phyloP scores from a whole-genome alignment of 1,140 invertebrate genomes.

The Caenorhabditis latens region DNA sequence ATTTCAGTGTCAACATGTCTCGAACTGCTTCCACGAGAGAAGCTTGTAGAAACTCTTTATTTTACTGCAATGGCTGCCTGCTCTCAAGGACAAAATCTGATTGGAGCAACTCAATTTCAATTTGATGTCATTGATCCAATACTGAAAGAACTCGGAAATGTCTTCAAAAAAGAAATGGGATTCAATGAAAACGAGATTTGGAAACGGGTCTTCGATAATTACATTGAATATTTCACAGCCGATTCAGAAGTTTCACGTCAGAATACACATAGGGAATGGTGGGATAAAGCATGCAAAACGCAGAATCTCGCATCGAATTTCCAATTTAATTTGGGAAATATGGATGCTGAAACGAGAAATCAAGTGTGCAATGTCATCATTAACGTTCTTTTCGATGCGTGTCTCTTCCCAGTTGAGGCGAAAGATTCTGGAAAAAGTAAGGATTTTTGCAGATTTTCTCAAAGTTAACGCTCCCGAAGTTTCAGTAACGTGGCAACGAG shows the following conservation, averaged over 20 bases:
- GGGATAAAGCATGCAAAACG: constrained; percentile 48
- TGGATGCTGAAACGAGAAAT: constrained; percentile 38
- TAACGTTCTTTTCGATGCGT: constrained; percentile 54
- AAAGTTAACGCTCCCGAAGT: neutral
- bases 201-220: constrained; percentile 67
- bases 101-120: constrained; percentile 54
- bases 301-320: constrained; percentile 25
- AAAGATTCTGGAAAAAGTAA: constrained; percentile 18
- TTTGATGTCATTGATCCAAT: constrained; percentile 57
- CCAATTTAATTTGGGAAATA: constrained; percentile 48
- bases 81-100: constrained; percentile 60
- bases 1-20: constrained; percentile 60
- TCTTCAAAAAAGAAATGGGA: constrained; percentile 61
- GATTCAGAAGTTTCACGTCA: constrained; percentile 63
- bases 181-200: constrained; percentile 54
- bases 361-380: constrained; percentile 56
- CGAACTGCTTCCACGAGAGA: constrained; percentile 3
- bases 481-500: constrained; percentile 29
- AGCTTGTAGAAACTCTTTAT: constrained; percentile 39
- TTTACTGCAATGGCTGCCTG: constrained; percentile 20
- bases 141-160: constrained; percentile 49
- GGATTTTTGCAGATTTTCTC: neutral
- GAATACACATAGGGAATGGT: constrained; percentile 66
- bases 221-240: constrained; percentile 62
- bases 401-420: constrained; percentile 58